phyloP scores from a whole-genome alignment of 1,140 invertebrate species.

The Pantala flavescens region DNA sequence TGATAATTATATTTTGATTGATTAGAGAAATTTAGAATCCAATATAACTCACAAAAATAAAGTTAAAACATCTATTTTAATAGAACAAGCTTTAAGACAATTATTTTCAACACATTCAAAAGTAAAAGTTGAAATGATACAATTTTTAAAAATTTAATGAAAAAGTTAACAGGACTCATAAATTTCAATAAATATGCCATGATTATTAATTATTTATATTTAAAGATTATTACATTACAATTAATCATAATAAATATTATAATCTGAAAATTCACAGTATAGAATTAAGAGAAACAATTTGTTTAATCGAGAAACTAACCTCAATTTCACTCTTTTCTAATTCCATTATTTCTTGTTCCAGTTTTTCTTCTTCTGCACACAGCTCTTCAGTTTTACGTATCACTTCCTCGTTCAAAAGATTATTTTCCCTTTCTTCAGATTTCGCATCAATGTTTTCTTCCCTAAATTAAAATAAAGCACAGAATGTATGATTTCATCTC shows the following conservation, averaged over 20 bases:
- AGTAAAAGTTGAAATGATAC: too few relatives aligned
- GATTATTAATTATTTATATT: background rate
- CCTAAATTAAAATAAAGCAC: background rate
- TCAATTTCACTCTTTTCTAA: conserved; percentile 22
- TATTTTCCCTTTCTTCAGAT: conserved; percentile 41
- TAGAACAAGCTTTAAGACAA: too few relatives aligned
- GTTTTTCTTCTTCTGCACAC: conserved; percentile 19
- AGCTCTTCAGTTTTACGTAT: conserved; percentile 17
- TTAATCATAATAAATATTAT: background rate
- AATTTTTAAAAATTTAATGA: too few relatives aligned
- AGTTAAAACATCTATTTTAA: too few relatives aligned
- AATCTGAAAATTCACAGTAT: background rate
- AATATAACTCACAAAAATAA: too few relatives aligned
- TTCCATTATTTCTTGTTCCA: conserved; percentile 19
- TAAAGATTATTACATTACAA: background rate
- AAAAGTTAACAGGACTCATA: too few relatives aligned
- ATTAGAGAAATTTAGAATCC: too few relatives aligned
- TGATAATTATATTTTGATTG: too few relatives aligned
- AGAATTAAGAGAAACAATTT: too few relatives aligned
- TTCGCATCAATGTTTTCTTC: conserved; percentile 35
- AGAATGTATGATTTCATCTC: too few relatives aligned
- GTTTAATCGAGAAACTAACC: background rate
- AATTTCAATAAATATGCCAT: too few relatives aligned
- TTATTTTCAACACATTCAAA: too few relatives aligned
- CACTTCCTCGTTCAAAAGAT: conserved; percentile 2